Percentiles rank a stretch among this genome's conserved stretches.
phyloP scores from a whole-genome alignment of 2,113 vertebrate genomes.

The Sclerurus mexicanus region DNA sequence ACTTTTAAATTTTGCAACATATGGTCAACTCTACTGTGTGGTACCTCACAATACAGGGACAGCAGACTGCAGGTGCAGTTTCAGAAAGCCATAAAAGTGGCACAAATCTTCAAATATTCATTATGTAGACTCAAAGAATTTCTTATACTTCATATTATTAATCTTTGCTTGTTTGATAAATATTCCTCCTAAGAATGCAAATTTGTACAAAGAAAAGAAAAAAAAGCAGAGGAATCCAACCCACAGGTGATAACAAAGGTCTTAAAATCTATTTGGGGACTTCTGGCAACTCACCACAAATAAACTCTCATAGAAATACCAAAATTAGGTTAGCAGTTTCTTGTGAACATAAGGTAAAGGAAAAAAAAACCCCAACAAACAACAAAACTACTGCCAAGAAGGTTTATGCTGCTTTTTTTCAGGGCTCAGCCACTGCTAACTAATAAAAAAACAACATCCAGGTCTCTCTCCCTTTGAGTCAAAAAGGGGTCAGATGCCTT shows the following conservation, averaged over 20 bases:
- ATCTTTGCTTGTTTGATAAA: background rate
- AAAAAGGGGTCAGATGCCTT: background rate
- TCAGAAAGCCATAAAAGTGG: background rate
- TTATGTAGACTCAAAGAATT: background rate
- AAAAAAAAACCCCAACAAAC: background rate
- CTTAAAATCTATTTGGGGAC: background rate
- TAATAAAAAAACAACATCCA: background rate
- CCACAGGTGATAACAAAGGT: background rate
- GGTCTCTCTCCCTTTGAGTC: background rate
- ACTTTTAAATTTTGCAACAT: background rate
- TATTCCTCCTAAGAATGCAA: background rate
- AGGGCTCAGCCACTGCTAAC: background rate
- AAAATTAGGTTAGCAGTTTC: conserved; percentile 15
- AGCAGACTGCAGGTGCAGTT: background rate
- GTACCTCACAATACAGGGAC: background rate
- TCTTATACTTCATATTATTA: background rate
- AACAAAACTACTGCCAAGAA: background rate
- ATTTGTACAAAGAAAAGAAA: background rate
- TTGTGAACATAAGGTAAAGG: background rate
- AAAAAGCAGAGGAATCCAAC: background rate
- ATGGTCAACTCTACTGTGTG: background rate
- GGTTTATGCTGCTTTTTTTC: background rate
- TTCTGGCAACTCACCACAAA: background rate
- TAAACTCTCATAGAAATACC: background rate
- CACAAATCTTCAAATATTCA: background rate